Evolutionary conservation across 2,797 vertebrate genomes (phyloP).

Genomic region (Artibeus lituratus): DNA sequence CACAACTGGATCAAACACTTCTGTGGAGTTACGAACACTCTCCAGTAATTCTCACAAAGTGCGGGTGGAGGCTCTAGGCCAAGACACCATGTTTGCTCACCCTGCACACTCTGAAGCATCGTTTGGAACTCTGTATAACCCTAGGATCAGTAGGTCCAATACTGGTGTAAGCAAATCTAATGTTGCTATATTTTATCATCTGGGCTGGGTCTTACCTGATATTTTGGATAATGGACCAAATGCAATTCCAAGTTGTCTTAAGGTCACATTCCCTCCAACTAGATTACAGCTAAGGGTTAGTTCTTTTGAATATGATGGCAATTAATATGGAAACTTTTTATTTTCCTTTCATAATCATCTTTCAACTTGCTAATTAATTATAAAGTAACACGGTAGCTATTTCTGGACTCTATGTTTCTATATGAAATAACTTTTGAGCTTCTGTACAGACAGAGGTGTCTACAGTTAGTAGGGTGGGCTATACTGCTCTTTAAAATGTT

Average conservation of each 20-base stretch:
- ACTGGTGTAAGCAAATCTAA: background rate
- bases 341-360: conserved; percentile 31
- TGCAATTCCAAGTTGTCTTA: conserved; percentile 16
- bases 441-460: background rate
- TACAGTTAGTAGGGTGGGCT: background rate
- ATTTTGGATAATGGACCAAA: conserved; percentile 2
- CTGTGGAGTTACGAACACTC: background rate
- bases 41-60: background rate
- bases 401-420: conserved; percentile 34
- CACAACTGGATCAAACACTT: background rate
- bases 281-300: background rate
- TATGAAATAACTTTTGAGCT: background rate
- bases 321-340: background rate
- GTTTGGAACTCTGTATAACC: background rate
- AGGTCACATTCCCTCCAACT: background rate
- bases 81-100: background rate
- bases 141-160: background rate
- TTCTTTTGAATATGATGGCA: conserved; percentile 10
- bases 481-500: conserved; percentile 31
- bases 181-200: background rate
- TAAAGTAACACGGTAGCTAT: conserved; percentile 34
- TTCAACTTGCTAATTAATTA: conserved; percentile 49
- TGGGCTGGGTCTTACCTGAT: background rate
- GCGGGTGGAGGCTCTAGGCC: background rate
- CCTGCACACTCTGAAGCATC: background rate